Conservation (phyloP, 2,888 invertebrate genomes). For the Ophion ventricosus region DNA sequence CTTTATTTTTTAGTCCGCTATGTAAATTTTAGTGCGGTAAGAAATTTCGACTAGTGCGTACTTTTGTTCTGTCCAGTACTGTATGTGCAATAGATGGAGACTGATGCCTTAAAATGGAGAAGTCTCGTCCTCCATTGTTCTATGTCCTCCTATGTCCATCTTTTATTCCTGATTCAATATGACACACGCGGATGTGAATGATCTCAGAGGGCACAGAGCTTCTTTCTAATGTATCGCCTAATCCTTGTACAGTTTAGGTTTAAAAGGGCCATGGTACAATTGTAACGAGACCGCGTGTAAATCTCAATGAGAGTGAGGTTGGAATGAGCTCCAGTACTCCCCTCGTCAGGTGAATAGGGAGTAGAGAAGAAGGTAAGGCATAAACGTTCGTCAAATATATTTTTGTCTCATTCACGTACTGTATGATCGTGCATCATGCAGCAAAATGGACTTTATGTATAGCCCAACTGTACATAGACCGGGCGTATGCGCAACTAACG, state of each 20-base stretch:
- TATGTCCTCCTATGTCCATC: not conserved
- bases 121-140: too few relatives aligned
- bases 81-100: too few relatives aligned
- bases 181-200: conserved; percentile 1
- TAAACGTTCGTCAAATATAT: conserved; percentile 64
- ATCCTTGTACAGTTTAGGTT: conserved; percentile 19
- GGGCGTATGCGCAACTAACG: conserved; percentile 54
- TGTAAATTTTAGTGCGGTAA: too few relatives aligned
- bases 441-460: conserved; percentile 58
- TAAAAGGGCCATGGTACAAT: conserved; percentile 46
- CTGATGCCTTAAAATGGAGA: too few relatives aligned
- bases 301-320: conserved; percentile 22
- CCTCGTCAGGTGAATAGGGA: conserved; percentile 13
- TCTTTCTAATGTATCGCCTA: conserved; percentile 20
- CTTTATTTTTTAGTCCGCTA: too few relatives aligned
- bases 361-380: conserved; percentile 45
- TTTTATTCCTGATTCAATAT: conserved; percentile 1
- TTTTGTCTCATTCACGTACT: conserved; percentile 59
- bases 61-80: too few relatives aligned
- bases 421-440: conserved; percentile 61
- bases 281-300: conserved; percentile 43
- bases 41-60: too few relatives aligned
- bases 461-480: conserved; percentile 47
- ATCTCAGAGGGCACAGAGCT: not conserved
- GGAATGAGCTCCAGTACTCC: not conserved